A percentile compares a stretch with the other conserved stretches of the same genome.
These are phyloP conservation scores for Chrysolina oricalcia DNA, from an alignment of 2,888 invertebrate species.

Conservation along the genomic window DNA sequence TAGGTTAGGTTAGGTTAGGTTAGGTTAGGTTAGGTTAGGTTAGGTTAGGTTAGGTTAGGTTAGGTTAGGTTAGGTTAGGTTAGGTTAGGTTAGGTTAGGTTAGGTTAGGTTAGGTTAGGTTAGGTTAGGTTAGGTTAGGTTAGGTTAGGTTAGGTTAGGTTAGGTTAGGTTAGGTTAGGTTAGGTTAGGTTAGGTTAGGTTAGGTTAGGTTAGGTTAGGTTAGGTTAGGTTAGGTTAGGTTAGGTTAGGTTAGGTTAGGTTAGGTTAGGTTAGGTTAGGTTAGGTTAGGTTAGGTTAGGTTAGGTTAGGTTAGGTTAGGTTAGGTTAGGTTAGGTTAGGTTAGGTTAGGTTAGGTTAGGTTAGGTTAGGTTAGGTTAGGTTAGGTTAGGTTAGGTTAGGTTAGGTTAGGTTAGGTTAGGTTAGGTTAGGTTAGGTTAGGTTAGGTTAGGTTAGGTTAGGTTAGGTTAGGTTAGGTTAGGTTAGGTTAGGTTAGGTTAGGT, in stretches of 20 bases:
- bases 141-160: slow-evolving; percentile 26
- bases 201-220: not conserved
- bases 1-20: slow-evolving; percentile 12
- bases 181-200: not conserved
- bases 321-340: no score
- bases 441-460: no score
- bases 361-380: no score
- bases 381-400: no score
- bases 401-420: no score
- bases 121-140: slow-evolving; percentile 22
- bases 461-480: no score
- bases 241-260: slow-evolving; percentile 8
- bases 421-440: no score
- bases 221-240: not conserved
- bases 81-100: slow-evolving; percentile 12
- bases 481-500: no score
- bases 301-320: no score
- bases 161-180: slow-evolving; percentile 20
- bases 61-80: slow-evolving; percentile 12
- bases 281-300: no score
- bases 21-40: slow-evolving; percentile 12
- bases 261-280: slow-evolving; percentile 5
- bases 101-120: slow-evolving; percentile 12
- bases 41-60: slow-evolving; percentile 12
- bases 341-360: not conserved